These are phyloP conservation scores for Sarotherodon lohbergeri DNA, from an alignment of 2,113 vertebrate species.

Conservation along the genomic window DNA sequence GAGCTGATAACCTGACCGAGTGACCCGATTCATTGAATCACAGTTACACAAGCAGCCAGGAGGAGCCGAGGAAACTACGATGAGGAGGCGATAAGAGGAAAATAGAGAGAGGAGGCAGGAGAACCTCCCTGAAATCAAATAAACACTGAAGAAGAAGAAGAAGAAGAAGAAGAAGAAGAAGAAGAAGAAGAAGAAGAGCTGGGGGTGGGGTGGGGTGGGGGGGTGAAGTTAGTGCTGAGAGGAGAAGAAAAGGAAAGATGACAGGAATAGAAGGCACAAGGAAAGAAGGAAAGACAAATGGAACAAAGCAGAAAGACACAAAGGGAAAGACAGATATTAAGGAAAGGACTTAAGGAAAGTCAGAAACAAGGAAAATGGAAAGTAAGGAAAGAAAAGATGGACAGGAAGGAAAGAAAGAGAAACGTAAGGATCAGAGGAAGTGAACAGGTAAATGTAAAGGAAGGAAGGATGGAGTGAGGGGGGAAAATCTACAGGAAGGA, in stretches of 20 bases:
- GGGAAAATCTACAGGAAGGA: not conserved
- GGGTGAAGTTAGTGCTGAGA: not conserved
- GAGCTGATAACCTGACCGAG: not conserved
- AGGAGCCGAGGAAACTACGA: not conserved
- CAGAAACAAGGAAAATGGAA: not conserved
- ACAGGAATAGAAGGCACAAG: not conserved
- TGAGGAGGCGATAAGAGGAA: not conserved
- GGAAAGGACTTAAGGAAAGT: not conserved
- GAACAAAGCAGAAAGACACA: not conserved
- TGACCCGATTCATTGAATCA: not conserved
- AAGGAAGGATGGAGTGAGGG: not conserved
- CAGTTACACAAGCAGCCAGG: constrained; percentile 5
- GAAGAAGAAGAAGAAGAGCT: not conserved
- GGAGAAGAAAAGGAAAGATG: not conserved
- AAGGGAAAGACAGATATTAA: not conserved
- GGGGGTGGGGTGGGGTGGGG: no score
- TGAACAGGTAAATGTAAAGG: not conserved
- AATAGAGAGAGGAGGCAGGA: not conserved
- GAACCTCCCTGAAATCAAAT: not conserved
- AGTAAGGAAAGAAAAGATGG: not conserved
- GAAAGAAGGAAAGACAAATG: not conserved
- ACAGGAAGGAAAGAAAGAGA: not conserved
- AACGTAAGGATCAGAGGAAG: not conserved
- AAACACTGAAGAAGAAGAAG: not conserved
- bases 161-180: no score